Evolutionary conservation across 2,113 vertebrate species (phyloP), one percentile per base, ranked within the genome.

Genomic region (Psammodynastes pulverulentus): DNA sequence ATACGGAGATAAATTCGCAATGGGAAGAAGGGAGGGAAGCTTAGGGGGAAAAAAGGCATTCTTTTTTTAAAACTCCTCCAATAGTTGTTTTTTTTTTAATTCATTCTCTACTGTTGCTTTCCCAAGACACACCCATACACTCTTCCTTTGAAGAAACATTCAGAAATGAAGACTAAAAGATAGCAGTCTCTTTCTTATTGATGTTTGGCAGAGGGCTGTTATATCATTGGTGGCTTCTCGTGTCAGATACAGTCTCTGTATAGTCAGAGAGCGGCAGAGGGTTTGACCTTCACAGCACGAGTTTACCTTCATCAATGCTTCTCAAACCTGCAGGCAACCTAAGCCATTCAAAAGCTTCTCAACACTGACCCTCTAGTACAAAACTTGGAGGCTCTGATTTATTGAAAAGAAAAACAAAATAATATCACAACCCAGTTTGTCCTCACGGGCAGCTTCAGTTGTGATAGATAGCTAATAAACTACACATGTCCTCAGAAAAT

Each of bases 391-490:
- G 13, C 91, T 85, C 72, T 89, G 92, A 53, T 93, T 93, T 93
- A 92, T 45, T 89, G 85, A 95, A 96, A 96, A 93, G 92, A 17
- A 34, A 88, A 56, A 84, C 34, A 90, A 9, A 2, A 84, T 84
- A 95, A 94, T 91, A 92, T 94, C 95, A 54, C 1, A 1, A 45
- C 89, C 39, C 48, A 39, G 85, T 86, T 92, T 0, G 0, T 53
- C 93, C 90, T 49, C 95, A 94, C 93, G 88, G 72, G 89, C 92
- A 95, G 92, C 92, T 94, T 94, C 92, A 94, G 62, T 88, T 92
- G 91, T 92, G 93, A 95, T 84, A 89, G 89, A 88, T 88, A 93
- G 94, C 87, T 95, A 95, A 94, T 96, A 92, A 95, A 96, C 85
- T 90, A 94, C 62, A 23, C 91, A 92, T 90, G 90, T 93, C 92